Conservation (phyloP, 2,113 vertebrate genomes). For the Myotis brandtii region DNA sequence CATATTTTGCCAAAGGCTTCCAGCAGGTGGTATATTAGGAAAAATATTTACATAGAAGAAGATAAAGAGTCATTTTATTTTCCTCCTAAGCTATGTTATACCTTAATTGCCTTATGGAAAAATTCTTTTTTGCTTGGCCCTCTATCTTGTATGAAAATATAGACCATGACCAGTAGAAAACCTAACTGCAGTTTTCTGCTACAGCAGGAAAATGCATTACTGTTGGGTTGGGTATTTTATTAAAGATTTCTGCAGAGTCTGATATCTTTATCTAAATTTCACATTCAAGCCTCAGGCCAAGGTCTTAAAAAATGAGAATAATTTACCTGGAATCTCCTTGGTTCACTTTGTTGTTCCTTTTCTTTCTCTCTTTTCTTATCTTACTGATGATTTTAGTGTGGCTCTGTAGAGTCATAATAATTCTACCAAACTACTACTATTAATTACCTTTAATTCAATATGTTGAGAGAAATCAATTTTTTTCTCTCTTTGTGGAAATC, state of each 20-base stretch:
- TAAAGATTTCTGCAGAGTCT: constrained; percentile 76
- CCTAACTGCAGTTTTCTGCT: constrained; percentile 77
- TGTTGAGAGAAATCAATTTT: background rate
- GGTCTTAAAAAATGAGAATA: constrained; percentile 59
- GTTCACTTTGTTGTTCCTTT: background rate
- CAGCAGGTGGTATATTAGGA: constrained; percentile 75
- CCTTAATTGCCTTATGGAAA: constrained; percentile 79
- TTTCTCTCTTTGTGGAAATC: background rate
- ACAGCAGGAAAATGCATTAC: constrained; percentile 79
- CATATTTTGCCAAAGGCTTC: constrained; percentile 72
- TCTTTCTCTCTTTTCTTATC: background rate
- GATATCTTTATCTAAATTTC: constrained; percentile 82
- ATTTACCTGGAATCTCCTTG: constrained; percentile 20
- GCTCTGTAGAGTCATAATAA: constrained; percentile 37
- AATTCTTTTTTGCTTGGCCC: constrained; percentile 73
- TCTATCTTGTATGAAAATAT: constrained; percentile 78
- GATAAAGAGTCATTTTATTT: constrained; percentile 80
- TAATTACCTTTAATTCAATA: background rate
- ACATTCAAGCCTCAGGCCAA: constrained; percentile 74
- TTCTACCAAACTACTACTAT: background rate
- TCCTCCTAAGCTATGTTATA: constrained; percentile 65
- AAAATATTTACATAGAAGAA: constrained; percentile 72
- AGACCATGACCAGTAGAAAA: constrained; percentile 79
- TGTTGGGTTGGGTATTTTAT: constrained; percentile 81
- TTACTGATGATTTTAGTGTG: constrained; percentile 75